Conservation (phyloP, 2,113 vertebrate genomes). For the Accipiter cooperii region DNA sequence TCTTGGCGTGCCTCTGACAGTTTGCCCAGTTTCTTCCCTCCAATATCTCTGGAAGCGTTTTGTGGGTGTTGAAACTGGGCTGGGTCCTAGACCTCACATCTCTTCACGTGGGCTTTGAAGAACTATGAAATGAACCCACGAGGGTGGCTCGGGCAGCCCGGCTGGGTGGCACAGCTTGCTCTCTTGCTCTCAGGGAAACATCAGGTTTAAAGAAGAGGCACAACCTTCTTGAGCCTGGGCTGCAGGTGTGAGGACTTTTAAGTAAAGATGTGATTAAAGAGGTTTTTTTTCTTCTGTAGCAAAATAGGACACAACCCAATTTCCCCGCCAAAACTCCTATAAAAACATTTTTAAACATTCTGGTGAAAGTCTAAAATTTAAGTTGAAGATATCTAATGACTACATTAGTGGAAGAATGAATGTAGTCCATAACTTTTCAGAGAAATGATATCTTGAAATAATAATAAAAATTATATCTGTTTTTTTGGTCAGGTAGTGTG, state of each 20-base stretch:
- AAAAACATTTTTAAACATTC: background rate
- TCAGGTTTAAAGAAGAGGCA: background rate
- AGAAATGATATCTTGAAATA: background rate
- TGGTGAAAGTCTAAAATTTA: background rate
- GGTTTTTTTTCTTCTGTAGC: background rate
- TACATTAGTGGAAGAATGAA: background rate
- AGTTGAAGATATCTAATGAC: background rate
- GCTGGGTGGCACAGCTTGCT: background rate
- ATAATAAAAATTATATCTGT: background rate
- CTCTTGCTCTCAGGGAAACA: background rate
- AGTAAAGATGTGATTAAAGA: background rate
- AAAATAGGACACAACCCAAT: background rate
- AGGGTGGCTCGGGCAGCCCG: background rate
- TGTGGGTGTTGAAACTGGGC: background rate
- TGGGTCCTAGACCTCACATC: background rate
- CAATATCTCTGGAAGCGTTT: background rate
- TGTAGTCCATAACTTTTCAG: background rate
- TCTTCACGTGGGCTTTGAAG: background rate
- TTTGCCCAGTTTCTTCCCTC: background rate
- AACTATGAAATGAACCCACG: accelerated
- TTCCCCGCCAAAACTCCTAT: background rate
- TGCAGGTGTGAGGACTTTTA: background rate
- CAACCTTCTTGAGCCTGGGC: background rate
- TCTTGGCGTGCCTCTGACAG: background rate
- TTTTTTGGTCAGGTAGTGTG: background rate